phyloP scores from a whole-genome alignment of 2,113 vertebrate species.

The Etheostoma cragini region DNA sequence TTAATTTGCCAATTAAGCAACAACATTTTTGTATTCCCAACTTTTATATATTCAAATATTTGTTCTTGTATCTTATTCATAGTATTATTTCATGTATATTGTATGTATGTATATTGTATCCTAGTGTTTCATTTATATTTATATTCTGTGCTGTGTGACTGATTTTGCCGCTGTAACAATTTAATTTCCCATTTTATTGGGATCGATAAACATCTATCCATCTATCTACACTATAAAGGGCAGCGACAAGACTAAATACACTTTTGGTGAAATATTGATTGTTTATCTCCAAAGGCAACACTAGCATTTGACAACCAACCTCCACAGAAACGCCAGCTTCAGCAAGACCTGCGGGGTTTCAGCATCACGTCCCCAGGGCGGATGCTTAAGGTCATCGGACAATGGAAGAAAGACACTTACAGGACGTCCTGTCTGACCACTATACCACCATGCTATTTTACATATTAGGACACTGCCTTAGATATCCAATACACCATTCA shows the following conservation, averaged over 20 bases:
- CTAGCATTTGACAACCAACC: neutral
- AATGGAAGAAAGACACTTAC: neutral
- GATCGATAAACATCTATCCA: too few relatives aligned
- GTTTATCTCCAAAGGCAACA: neutral
- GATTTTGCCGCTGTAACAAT: too few relatives aligned
- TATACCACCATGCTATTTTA: neutral
- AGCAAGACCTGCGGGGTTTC: neutral
- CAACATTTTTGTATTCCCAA: too few relatives aligned
- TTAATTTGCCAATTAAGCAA: too few relatives aligned
- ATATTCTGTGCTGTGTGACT: too few relatives aligned
- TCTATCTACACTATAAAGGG: neutral
- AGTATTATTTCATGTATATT: too few relatives aligned
- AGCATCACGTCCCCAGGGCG: constrained; percentile 1
- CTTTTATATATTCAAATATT: too few relatives aligned
- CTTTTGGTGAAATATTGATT: neutral
- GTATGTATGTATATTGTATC: too few relatives aligned
- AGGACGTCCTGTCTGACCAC: constrained; percentile 1
- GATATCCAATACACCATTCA: constrained; percentile 13
- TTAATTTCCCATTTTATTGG: too few relatives aligned
- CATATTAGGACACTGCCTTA: neutral
- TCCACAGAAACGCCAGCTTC: neutral
- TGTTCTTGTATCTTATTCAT: too few relatives aligned
- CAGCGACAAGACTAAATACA: neutral
- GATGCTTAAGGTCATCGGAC: constrained; percentile 3
- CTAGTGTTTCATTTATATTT: too few relatives aligned